Evolutionary conservation across 2,888 invertebrate genomes (phyloP).

Genomic region (Eumerus sabulonum): DNA sequence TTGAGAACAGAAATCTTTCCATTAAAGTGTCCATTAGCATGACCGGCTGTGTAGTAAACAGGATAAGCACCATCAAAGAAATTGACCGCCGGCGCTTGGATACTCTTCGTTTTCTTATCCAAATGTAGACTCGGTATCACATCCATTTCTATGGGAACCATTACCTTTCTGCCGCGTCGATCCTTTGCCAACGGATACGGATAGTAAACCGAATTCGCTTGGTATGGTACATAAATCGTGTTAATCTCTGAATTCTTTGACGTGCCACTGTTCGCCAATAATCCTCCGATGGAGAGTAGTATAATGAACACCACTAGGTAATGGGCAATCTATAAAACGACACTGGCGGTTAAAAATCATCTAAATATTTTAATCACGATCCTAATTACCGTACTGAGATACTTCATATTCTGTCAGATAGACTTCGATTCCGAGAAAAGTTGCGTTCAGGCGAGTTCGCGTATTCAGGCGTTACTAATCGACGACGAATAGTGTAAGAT

Average conservation of each 20-base stretch:
- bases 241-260: conserved; percentile 69
- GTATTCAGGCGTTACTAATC: conserved; percentile 48
- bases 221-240: conserved; percentile 71
- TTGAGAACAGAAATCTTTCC: conserved; percentile 71
- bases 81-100: conserved; percentile 66
- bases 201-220: conserved; percentile 44
- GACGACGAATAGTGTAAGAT: conserved; percentile 42
- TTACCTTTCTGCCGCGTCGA: conserved; percentile 61
- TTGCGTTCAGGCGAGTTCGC: conserved; percentile 28
- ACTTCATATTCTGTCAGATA: neutral
- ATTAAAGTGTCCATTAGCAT: conserved; percentile 73
- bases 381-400: conserved; percentile 24
- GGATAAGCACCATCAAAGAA: conserved; percentile 73
- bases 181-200: conserved; percentile 66
- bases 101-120: conserved; percentile 51
- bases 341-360: neutral
- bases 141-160: conserved; percentile 61
- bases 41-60: conserved; percentile 72
- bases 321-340: conserved; percentile 13
- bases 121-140: conserved; percentile 61
- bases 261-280: conserved; percentile 2
- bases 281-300: neutral
- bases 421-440: neutral
- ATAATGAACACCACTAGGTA: conserved; percentile 7
- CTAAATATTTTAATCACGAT: conserved; percentile 3